Evolutionary conservation across 2,888 invertebrate genomes (phyloP), one percentile per base, ranked within the genome.

Genomic region (Listrodromus nycthemerus): DNA sequence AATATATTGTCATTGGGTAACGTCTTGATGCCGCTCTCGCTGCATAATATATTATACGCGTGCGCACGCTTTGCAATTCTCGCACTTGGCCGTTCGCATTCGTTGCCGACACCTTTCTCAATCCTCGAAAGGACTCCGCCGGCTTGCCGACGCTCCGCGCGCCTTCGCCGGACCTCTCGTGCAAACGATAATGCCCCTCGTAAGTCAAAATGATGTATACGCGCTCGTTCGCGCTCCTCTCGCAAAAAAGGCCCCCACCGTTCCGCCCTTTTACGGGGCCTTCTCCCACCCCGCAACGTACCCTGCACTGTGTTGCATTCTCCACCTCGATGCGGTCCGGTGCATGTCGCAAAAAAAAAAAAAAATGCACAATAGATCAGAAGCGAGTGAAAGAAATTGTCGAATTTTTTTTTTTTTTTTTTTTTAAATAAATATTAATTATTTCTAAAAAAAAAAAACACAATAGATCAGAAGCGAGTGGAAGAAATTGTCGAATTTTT

Each of bases 151-250:
- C 70, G 21, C 69, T 65, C 58, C 73, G 80, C 77, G 45, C 74
- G 79, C 82, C 75, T 78, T 73, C 78, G 70, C 41, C 70, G 65
- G 75, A 71, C 66, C 76, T 83, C 80, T 83, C 83, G 83, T 80
- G 87, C 79, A 82, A 86, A 87, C 89, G 90, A 89, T 91, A 92
- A 91, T 90, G 89, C 90, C 88, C 89, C 89, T 89, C 92, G 90
- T 92, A 91, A 92, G 89, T 91, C 91, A 91, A 89, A 89, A 88
- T 90, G 90, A 91, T 91, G 89, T 89, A 91, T 89, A 91, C 90
- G 88, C 76, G 84, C 87, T 88, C 87, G 81, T 89, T 89, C 88
- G 86, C 86, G 86, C 87, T 84, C 86, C 83, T 87, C 67, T 76
- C 33, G 61, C 69, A 87, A 88, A 88, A 88, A 88, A 37, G 86